These are phyloP conservation scores for Bos javanicus DNA, from an alignment of 2,113 vertebrate genomes.

Conservation along the genomic window DNA sequence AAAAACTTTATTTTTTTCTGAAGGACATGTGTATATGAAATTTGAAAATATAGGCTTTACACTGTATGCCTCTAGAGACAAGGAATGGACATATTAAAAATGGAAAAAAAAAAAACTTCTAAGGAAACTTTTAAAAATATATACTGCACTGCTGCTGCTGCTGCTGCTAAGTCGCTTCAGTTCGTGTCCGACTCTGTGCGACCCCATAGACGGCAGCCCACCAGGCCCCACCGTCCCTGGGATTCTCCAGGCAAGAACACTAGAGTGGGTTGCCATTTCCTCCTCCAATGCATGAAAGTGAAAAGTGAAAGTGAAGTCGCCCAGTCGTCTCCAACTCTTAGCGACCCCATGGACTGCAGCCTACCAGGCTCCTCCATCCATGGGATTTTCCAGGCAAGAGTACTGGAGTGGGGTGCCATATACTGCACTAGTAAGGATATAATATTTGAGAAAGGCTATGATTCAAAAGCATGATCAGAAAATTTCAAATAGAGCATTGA, in stretches of 20 bases:
- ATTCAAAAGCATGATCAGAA: background rate
- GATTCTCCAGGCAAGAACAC: too few relatives aligned
- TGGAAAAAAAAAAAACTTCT: background rate
- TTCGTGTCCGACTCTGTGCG: too few relatives aligned
- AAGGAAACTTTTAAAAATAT: background rate
- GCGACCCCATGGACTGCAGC: too few relatives aligned
- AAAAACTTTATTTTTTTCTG: background rate
- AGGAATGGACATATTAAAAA: background rate
- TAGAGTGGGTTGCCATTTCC: too few relatives aligned
- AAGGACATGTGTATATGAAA: background rate
- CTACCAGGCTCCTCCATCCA: too few relatives aligned
- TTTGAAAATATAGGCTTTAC: background rate
- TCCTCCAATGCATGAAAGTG: too few relatives aligned
- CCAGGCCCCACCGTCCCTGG: too few relatives aligned
- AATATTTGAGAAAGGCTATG: background rate
- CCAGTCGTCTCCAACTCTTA: too few relatives aligned
- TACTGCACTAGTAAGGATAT: background rate
- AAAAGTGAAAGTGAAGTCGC: too few relatives aligned
- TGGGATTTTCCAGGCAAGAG: too few relatives aligned
- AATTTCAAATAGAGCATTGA: constrained; percentile 23
- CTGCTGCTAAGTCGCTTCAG: too few relatives aligned
- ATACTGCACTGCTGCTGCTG: background rate
- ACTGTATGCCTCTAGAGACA: background rate
- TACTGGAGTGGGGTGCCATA: background rate
- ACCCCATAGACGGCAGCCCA: too few relatives aligned